Evolutionary conservation across 2,888 invertebrate genomes (phyloP).

Genomic region (Drosophila pseudotakahashii): DNA sequence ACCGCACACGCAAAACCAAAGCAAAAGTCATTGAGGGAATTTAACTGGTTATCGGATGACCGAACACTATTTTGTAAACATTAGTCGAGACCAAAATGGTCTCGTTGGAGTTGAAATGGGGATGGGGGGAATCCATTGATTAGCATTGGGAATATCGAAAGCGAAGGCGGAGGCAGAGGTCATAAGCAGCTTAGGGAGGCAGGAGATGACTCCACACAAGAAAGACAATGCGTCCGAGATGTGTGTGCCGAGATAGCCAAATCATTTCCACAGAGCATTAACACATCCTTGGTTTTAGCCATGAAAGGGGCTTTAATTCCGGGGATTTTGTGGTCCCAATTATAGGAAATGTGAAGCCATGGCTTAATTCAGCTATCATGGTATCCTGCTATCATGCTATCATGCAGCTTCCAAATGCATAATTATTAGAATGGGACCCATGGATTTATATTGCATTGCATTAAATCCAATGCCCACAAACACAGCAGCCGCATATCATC

Average conservation of each 20-base stretch:
- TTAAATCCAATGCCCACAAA: background rate
- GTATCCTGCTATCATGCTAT: conserved; percentile 11
- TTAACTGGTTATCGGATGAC: conserved; percentile 70
- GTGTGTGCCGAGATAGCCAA: conserved; percentile 14
- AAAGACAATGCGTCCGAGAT: conserved; percentile 29
- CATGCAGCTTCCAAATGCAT: conserved; percentile 2
- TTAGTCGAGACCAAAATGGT: conserved; percentile 52
- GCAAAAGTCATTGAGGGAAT: conserved; percentile 70
- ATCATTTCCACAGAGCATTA: conserved; percentile 28
- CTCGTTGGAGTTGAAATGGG: conserved; percentile 25
- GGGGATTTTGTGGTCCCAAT: conserved; percentile 12
- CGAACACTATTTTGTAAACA: conserved; percentile 75
- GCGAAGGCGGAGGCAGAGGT: background rate
- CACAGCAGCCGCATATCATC: background rate
- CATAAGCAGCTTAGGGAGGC: conserved; percentile 36
- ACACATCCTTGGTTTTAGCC: conserved; percentile 11
- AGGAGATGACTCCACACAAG: conserved; percentile 24
- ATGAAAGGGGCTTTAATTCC: conserved; percentile 15
- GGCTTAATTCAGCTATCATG: conserved; percentile 18
- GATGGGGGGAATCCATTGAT: conserved; percentile 28
- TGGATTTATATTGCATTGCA: background rate
- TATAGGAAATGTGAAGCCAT: background rate
- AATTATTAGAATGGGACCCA: background rate
- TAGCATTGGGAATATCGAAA: conserved; percentile 45
- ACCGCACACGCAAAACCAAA: conserved; percentile 46